Percentiles rank a stretch among this genome's conserved stretches.
These are phyloP conservation scores for Chloroceryle inda DNA, from an alignment of 2,797 vertebrate genomes.

Conservation along the genomic window DNA sequence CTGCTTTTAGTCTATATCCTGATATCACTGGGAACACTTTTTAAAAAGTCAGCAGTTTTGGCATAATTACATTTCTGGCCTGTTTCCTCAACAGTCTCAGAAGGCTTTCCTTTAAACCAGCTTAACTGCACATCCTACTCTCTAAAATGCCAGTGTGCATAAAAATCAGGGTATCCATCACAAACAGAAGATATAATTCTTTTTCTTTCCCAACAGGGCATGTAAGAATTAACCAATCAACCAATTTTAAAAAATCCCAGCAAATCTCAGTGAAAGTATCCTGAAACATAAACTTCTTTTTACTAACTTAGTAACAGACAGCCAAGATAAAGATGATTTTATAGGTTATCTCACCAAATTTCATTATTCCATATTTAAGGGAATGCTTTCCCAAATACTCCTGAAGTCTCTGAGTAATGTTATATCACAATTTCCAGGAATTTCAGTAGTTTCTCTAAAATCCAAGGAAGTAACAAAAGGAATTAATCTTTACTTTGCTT, in stretches of 20 bases:
- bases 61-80: constrained; percentile 61
- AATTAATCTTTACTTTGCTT: neutral
- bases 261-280: neutral
- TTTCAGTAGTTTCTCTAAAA: neutral
- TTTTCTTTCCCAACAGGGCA: neutral
- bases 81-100: constrained; percentile 72
- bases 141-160: neutral
- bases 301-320: neutral
- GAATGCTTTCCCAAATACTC: neutral
- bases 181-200: neutral
- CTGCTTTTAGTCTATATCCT: constrained; percentile 41
- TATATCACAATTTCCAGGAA: neutral
- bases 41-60: constrained; percentile 57
- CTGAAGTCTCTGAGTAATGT: neutral
- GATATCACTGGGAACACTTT: constrained; percentile 70
- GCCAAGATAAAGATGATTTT: neutral
- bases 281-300: neutral
- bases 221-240: neutral
- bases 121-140: constrained; percentile 28
- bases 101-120: constrained; percentile 68
- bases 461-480: neutral
- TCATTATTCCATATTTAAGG: neutral
- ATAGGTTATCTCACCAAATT: neutral
- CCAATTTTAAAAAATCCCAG: neutral
- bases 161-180: neutral